Evolutionary conservation across 2,888 invertebrate species (phyloP), one percentile per base, ranked within the genome.

Genomic region (Pogonocherus hispidulus): DNA sequence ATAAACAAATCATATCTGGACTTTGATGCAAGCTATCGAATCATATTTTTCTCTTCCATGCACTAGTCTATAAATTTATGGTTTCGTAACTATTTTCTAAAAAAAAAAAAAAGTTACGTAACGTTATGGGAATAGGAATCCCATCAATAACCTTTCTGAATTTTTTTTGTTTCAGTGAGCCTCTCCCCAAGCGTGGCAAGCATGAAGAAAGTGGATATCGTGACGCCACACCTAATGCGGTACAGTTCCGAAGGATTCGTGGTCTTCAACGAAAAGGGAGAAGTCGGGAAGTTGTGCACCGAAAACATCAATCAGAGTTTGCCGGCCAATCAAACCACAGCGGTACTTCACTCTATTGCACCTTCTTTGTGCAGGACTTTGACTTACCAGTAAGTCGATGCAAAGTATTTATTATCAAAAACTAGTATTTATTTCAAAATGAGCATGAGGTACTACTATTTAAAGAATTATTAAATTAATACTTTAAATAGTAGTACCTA

Each of bases 191-290:
- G 91, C 68, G 87, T 94, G 44, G 87, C 90, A 5, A 88, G 90
- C 59, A 87, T 92, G 81, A 87, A 88, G 69, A 88, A 90, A 60
- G 90, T 91, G 72, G 90, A 89, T 49, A 86, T 89, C 68, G 88
- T 92, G 82, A 90, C 91, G 1, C 92, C 94, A 0, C 91, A 93
- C 81, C 89, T 92, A 51, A 87, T 90, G 0, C 88, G 90, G 66
- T 93, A 94, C 79, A 89, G 89, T 78, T 88, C 91, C 63, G 91
- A 91, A 73, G 96, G 96, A n/a, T 94, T 91, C 85, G 93, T 95
- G 2, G 90, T 94, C 71, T 95, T 95, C 87, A 92, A 94, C 76
- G 95, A 95, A 85, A 93, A 93, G 79, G 94, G 95, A 4, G 89
- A 90, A 57, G 88, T 90, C 56, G 94, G 95, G 57, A 95, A 95